Conservation (phyloP, 2,888 invertebrate species). For the Ormia ochracea region DNA sequence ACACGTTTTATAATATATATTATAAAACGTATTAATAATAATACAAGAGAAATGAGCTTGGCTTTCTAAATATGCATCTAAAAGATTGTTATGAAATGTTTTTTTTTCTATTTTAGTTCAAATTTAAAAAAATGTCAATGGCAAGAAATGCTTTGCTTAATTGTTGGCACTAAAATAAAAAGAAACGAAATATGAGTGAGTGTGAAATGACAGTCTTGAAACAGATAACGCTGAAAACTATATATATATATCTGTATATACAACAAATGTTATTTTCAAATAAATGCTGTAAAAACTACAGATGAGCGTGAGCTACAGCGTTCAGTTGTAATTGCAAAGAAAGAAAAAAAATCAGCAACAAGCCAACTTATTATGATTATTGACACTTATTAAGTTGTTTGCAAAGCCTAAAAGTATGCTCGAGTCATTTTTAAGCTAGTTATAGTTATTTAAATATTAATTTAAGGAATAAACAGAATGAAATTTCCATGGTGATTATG, state of each 20-base stretch:
- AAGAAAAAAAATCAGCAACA: neutral
- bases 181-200: neutral
- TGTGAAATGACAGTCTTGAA: neutral
- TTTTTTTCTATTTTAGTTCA: neutral
- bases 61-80: neutral
- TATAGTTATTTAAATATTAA: neutral
- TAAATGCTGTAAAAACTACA: slow-evolving; percentile 1
- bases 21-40: slow-evolving; percentile 15
- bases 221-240: neutral
- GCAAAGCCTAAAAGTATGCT: slow-evolving; percentile 4
- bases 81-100: slow-evolving; percentile 5
- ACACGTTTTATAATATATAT: slow-evolving; percentile 10
- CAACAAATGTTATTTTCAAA: neutral
- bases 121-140: slow-evolving; percentile 34
- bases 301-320: neutral
- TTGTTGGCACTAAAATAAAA: slow-evolving; percentile 33
- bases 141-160: slow-evolving; percentile 28
- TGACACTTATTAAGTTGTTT: slow-evolving; percentile 29
- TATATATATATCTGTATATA: too few species aligned
- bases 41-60: slow-evolving; percentile 14
- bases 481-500: neutral
- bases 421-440: neutral
- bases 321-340: neutral
- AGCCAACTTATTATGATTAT: slow-evolving; percentile 38
- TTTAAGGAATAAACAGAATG: neutral